Evolutionary conservation across 2,888 invertebrate species (phyloP), one percentile per base, ranked within the genome.

Genomic region (Xylota sylvarum): DNA sequence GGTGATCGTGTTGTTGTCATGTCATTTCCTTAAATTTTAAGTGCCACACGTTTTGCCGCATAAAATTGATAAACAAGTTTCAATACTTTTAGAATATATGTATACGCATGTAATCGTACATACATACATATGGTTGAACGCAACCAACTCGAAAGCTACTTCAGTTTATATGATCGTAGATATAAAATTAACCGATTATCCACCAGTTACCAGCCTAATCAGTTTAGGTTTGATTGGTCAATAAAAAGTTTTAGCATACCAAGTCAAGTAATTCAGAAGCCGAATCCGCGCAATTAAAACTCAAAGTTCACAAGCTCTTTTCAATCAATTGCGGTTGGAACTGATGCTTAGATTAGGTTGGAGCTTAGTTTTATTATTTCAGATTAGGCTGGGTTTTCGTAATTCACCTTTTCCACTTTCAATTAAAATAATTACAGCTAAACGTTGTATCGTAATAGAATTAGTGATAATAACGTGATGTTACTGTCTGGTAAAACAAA

Each of bases 231-330:
- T 76, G 67, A 77, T 69, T 58, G 43, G 67, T 10, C 60, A 12
- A 52, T 77, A 60, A 77, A 77, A 52, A 23, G 23, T 35, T 17
- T 35, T 17, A 27, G 65, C 56, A 65, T 40, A 30, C 23, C 23
- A 64, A 65, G 79, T 79, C 23, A 64, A 65, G 79, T 79, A 79
- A 79, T 79, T 50, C 79, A 48, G 79, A 72, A 79, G 72, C 64
- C 43, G 43, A 64, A 46, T 64, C 65, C n/a, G 23, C 19, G 64
- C 6, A 50, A 62, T 60, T 60, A 67, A 67, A 64, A 43, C 27
- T 10, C 17, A 30, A 9, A 50, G 30, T 52, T 62, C 48, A 37
- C 10, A 56, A 65, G 43, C 55, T 35, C 35, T 76, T 76, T 65
- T 46, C 56, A 72, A 72, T 72, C 70, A 46, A 48, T 43, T 30